A percentile compares a stretch with the other conserved stretches of the same genome.
phyloP scores from a whole-genome alignment of 2,113 vertebrate species.

The Zosterops japonicus region DNA sequence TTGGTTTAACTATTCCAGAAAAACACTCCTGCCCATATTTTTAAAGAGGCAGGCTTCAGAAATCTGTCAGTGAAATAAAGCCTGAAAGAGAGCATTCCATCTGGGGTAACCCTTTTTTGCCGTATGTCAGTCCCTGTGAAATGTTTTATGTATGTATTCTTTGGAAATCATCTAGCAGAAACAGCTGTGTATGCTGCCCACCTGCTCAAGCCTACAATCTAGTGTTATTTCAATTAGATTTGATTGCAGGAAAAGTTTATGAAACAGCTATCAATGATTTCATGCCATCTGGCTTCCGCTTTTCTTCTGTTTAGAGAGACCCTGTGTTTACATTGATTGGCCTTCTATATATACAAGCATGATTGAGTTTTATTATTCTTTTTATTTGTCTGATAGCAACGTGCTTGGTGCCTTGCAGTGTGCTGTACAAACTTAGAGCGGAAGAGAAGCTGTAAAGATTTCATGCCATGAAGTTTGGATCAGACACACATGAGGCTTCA shows the following conservation, averaged over 20 bases:
- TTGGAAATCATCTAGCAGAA: slow-evolving; percentile 67
- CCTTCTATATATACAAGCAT: slow-evolving; percentile 62
- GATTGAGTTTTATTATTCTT: slow-evolving; percentile 61
- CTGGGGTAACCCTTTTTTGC: slow-evolving; percentile 53
- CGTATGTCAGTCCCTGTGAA: slow-evolving; percentile 42
- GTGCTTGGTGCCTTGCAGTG: neutral
- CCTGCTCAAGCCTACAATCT: slow-evolving; percentile 70
- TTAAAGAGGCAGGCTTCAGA: slow-evolving; percentile 36
- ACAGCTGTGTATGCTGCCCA: slow-evolving; percentile 70
- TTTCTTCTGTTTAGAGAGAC: slow-evolving; percentile 62
- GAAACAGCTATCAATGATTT: slow-evolving; percentile 68
- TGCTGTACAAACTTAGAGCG: slow-evolving; percentile 7
- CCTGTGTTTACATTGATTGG: slow-evolving; percentile 68
- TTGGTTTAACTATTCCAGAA: neutral
- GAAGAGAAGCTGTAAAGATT: slow-evolving; percentile 5
- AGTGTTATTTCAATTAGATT: slow-evolving; percentile 72
- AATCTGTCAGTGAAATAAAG: slow-evolving; percentile 39
- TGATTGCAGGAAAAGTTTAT: slow-evolving; percentile 73
- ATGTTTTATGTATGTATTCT: slow-evolving; percentile 65
- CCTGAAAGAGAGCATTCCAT: slow-evolving; percentile 52
- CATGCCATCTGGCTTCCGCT: slow-evolving; percentile 71
- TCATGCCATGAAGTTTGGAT: neutral
- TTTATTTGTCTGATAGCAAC: slow-evolving; percentile 55
- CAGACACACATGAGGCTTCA: neutral
- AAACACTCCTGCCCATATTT: neutral